Conservation (phyloP, 2,797 vertebrate genomes). For the Bradypodion pumilum region DNA sequence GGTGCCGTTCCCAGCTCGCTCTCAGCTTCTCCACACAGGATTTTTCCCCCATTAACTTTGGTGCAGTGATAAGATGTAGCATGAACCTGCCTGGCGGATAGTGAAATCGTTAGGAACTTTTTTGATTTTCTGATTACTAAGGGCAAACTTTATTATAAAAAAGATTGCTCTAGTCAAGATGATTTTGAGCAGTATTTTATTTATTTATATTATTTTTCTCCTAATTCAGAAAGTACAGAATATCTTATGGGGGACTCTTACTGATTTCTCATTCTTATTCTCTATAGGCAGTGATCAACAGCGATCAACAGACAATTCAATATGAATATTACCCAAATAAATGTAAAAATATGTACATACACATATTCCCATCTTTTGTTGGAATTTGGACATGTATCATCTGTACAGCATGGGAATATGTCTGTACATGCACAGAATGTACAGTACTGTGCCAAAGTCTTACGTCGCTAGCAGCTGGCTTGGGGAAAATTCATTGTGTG, state of each 20-base stretch:
- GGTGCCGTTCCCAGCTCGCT: too few species aligned
- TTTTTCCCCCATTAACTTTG: too few species aligned
- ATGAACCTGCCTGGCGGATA: slow-evolving; percentile 44
- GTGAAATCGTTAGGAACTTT: background rate
- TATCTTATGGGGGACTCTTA: background rate
- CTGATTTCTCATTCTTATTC: background rate
- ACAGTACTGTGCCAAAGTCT: too few species aligned
- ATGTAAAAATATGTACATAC: background rate
- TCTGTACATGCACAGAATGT: background rate
- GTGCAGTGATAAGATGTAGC: slow-evolving; percentile 37
- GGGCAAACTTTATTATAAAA: background rate
- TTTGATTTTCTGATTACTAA: too few species aligned
- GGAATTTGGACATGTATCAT: background rate
- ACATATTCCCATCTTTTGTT: background rate
- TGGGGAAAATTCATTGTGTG: too few species aligned
- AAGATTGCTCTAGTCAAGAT: background rate
- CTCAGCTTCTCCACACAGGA: too few species aligned
- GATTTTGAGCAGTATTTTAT: background rate
- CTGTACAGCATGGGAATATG: background rate
- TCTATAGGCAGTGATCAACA: background rate
- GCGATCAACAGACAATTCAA: background rate
- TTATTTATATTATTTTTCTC: background rate
- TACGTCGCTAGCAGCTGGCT: too few species aligned
- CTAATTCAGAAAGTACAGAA: background rate
- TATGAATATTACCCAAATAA: background rate